Base-by-base conservation (phyloP, 2,113 vertebrate genomes). In the Anguilla japonica region DNA sequence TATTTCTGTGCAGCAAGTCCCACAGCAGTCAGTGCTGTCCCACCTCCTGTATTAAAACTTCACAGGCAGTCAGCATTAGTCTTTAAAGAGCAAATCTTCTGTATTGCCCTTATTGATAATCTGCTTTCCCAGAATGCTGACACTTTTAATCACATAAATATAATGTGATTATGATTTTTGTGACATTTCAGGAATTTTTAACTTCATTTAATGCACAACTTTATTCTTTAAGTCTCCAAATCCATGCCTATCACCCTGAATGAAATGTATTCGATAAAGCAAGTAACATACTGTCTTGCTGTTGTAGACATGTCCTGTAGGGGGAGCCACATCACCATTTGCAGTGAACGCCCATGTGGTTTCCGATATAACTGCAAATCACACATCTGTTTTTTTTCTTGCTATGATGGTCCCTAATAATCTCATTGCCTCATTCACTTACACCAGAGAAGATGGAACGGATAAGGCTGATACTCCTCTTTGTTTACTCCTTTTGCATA, bases 21-120 rank as follows among this genome's bases (percentile, higher is more conserved):
- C 82, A 60, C 82, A 83, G 82, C 29, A 81, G 1, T 22, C 80
- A 46, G 22, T 41, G 6, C 50, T 81, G 43, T 41, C 41, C 40
- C 40, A 46, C 80, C 13, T 22, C 80, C 80, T 46, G 80, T 81
- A 41, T 43, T 41, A 81, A 81, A 81, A 81, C 80, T n/a, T 26
- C 71, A 29, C 9, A 7, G n/a, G 26, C 1, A 26, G 71, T 71
- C 20, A 22, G 26, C 2, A 71, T 71, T 8, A 3, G 20, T 7
- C 63, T 26, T 22, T 5, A 71, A 71, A 71, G 3, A 11, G 3
- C 63, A 3, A 26, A 63, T 63, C 22, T 26, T 63, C 60, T 60
- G 2, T 16, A 3, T 46, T 46, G 43, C 8, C 18, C 14, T 60
- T 15, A 39, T 4, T 22, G 5, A 46, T 46, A 46, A 46, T 46